Conservation (phyloP, 2,797 vertebrate genomes). For the Alfaro cultratus region DNA sequence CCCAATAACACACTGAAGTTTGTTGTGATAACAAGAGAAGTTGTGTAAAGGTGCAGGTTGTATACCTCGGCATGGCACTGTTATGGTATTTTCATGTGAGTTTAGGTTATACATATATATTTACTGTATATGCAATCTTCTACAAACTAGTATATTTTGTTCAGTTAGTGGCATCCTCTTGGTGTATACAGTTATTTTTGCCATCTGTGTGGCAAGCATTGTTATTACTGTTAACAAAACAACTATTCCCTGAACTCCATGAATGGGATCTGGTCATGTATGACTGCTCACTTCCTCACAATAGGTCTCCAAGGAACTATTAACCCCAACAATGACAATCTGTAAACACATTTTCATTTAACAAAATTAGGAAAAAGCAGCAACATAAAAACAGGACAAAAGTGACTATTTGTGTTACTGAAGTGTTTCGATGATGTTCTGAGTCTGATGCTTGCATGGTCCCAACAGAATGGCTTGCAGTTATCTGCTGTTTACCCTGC, state of each 20-base stretch:
- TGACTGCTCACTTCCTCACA: slow-evolving; percentile 53
- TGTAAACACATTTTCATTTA: slow-evolving; percentile 50
- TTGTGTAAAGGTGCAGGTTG: neutral
- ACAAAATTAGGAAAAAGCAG: slow-evolving; percentile 27
- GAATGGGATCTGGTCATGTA: slow-evolving; percentile 50
- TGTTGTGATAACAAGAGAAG: neutral
- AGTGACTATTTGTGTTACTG: slow-evolving; percentile 24
- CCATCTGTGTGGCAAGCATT: slow-evolving; percentile 57
- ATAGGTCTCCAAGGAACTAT: slow-evolving; percentile 46
- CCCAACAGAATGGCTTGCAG: slow-evolving; percentile 67
- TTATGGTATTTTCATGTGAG: neutral
- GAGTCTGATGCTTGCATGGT: slow-evolving; percentile 53
- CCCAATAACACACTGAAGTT: neutral
- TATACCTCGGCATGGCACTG: neutral
- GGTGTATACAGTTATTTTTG: slow-evolving; percentile 43
- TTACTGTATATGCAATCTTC: neutral
- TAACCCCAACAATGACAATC: slow-evolving; percentile 35
- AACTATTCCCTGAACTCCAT: slow-evolving; percentile 47
- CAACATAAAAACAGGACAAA: slow-evolving; percentile 2
- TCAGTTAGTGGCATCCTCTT: slow-evolving; percentile 48
- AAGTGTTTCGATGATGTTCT: slow-evolving; percentile 42
- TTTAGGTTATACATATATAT: neutral
- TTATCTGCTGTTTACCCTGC: slow-evolving; percentile 78
- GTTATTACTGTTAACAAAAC: slow-evolving; percentile 55
- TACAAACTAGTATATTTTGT: slow-evolving; percentile 29